Evolutionary conservation across 2,888 invertebrate species (phyloP), one percentile per base, ranked within the genome.

Genomic region (Dryobota labecula): DNA sequence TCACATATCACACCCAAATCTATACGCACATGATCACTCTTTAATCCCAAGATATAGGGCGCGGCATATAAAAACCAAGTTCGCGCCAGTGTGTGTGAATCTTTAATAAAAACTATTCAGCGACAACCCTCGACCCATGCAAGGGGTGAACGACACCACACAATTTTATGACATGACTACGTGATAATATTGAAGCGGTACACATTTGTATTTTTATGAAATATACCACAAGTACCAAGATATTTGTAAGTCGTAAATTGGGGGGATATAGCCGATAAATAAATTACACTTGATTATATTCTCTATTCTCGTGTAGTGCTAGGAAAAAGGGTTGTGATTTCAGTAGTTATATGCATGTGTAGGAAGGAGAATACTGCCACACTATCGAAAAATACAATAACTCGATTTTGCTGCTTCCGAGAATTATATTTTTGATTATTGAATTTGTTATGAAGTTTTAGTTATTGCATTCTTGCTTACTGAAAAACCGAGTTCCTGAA

Each of bases 141-240:
- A 65, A 65, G 78, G 81, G 81, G 80, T 86, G 84, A 81, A 87
- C 67, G 85, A 82, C 86, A 84, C 83, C 84, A 77, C 79, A 66
- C 51, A 80, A 71, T 83, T 84, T 81, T 86, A 86, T 66, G 78
- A 77, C 78, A 62, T 64, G 73, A 74, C 76, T 76, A 76, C 78
- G 83, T 85, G 78, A 82, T 79, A 76, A 85, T 83, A 84, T 75
- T 70, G 73, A 68, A 74, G 80, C 70, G 71, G 78, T 74, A 78
- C 74, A 79, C 60, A 88, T 89, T 89, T 90, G 88, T 89, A 87
- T 89, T 89, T 88, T 90, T 89, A 90, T 89, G 87, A 88, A 84
- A 88, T 83, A 84, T 86, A 85, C 87, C 83, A 82, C 86, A 63
- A 76, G 76, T 73, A 79, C 30, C 49, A 51, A 15, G 62, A 49